These are phyloP conservation scores for Watsonalla cultraria DNA, from an alignment of 2,888 invertebrate genomes.

Conservation along the genomic window DNA sequence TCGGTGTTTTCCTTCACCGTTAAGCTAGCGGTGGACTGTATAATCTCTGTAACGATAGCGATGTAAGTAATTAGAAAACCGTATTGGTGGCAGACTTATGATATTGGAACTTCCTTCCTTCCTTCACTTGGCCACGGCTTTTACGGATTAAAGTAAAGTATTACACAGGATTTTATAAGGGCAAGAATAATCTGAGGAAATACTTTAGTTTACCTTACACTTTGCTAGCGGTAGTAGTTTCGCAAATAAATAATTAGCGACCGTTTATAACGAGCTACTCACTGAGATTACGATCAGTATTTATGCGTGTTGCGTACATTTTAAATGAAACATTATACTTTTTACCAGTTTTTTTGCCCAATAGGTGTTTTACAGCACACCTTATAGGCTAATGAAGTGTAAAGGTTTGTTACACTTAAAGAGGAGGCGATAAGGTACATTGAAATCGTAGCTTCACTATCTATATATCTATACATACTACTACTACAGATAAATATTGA, in stretches of 20 bases:
- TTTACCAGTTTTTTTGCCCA: neutral
- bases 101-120: no score
- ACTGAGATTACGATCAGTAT: neutral
- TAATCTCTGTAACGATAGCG: no score
- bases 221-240: neutral
- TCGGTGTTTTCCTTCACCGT: no score
- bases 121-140: neutral
- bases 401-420: constrained; percentile 10
- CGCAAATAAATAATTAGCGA: neutral
- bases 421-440: no score
- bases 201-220: neutral
- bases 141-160: neutral
- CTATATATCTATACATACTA: no score
- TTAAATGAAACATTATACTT: neutral
- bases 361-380: constrained; percentile 5
- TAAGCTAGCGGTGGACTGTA: no score
- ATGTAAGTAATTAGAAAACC: no score
- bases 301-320: neutral
- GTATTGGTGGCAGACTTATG: no score
- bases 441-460: no score
- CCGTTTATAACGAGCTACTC: neutral
- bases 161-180: neutral
- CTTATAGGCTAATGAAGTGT: constrained; percentile 13
- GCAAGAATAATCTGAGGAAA: neutral
- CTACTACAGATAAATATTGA: no score